Percentiles rank a stretch among this genome's conserved stretches.
These are phyloP conservation scores for Sabatieria punctata DNA, from an alignment of 2,888 invertebrate species.

Conservation along the genomic window DNA sequence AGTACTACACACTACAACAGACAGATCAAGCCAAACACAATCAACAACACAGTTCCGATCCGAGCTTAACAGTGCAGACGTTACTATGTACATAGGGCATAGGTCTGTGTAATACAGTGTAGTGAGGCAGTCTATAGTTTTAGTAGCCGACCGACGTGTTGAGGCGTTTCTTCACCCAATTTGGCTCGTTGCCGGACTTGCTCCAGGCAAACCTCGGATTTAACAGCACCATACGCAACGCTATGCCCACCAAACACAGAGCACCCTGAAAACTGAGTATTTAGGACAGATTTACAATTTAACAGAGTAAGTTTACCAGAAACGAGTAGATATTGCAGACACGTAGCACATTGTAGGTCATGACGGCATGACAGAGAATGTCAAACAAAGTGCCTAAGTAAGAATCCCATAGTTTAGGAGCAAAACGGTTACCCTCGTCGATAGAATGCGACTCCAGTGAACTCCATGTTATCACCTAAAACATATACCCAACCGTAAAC, in stretches of 20 bases:
- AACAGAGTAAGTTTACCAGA: no score
- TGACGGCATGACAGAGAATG: background rate
- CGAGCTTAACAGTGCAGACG: no score
- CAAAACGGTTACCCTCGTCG: background rate
- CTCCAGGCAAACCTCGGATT: background rate
- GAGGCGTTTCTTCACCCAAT: background rate
- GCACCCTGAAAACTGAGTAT: no score
- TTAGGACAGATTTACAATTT: no score
- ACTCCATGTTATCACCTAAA: slow-evolving; percentile 1
- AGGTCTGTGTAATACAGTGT: background rate
- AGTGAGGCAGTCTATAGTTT: background rate
- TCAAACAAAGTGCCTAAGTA: background rate
- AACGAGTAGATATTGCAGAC: no score
- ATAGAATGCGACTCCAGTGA: background rate
- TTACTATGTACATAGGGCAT: no score
- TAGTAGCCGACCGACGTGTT: background rate
- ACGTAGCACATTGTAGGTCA: background rate
- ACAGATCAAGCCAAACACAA: no score
- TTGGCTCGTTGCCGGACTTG: background rate
- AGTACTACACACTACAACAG: no score
- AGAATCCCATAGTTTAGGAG: background rate
- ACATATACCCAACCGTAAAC: no score
- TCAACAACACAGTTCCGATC: no score
- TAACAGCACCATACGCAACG: background rate
- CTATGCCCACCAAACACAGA: background rate